Base-by-base conservation (phyloP, 2,113 vertebrate genomes). In the Trachemys scripta region DNA sequence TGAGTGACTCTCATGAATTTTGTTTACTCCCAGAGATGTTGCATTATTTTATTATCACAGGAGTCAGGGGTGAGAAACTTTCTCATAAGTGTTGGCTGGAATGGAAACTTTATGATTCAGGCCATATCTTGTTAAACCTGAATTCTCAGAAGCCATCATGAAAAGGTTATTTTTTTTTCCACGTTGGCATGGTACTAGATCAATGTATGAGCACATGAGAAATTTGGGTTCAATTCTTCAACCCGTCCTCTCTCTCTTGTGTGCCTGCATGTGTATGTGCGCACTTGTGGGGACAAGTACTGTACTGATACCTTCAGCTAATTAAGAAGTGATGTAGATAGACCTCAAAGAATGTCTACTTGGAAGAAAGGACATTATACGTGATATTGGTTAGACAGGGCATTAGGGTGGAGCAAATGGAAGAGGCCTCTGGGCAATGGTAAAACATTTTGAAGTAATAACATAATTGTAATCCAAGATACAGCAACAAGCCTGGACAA, bases 81-180 rank as follows among this genome's bases (percentile, higher is more conserved):
- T 57, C 62, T 12, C 13, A 45, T 78, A 4, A 80, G 1, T 72
- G 54, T 82, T 85, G 35, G 10, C 65, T 89, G 85, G 90, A 89
- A 56, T 22, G 51, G 94, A 95, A 94, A 62, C 42, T 31, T 59
- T 62, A 76, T n/a, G 62, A 90, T 65, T 87, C 85, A 78, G 93
- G 90, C 92, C 89, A 3, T 50, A 3, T 95, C 95, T 95, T 90
- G 35, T 90, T 96, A 42, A 45, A 79, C 90, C 31, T 88, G 82
- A 82, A 31, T 96, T 96, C 75, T 93, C 85, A 91, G 89, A 38
- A 3, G 38, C 38, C 38, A 38, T 38, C 38, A 38, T 38, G 38
- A 38, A 38, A 38, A 38, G 38, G 38, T 38, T 38, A 38, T 38
- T 38, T 38, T 38, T 38, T 38, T 38, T 38, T 38, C 38, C 38